These are phyloP conservation scores for Callyntrura guangdongensis DNA, from an alignment of 2,888 invertebrate species.

Conservation along the genomic window DNA sequence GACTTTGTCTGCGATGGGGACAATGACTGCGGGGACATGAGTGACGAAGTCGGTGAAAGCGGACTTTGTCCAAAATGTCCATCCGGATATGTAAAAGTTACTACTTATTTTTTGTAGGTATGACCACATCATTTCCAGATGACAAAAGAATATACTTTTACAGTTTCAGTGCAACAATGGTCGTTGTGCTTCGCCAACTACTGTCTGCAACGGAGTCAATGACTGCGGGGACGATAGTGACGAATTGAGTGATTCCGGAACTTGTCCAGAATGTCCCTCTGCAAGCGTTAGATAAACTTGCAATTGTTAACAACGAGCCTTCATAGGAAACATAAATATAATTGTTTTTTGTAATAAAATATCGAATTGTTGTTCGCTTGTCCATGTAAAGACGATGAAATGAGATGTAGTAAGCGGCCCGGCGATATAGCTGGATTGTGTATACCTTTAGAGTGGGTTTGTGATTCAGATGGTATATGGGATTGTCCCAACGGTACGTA, in stretches of 20 bases:
- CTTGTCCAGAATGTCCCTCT: neutral
- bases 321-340: too few species aligned
- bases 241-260: neutral
- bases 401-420: neutral
- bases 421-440: neutral
- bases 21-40: too few species aligned
- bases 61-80: too few species aligned
- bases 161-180: neutral
- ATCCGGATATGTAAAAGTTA: too few species aligned
- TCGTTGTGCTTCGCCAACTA: neutral
- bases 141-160: too few species aligned
- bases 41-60: too few species aligned
- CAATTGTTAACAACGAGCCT: too few species aligned
- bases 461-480: neutral
- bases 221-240: neutral
- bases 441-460: neutral
- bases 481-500: neutral
- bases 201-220: neutral
- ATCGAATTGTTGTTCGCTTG: neutral
- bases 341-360: neutral
- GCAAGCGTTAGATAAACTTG: neutral
- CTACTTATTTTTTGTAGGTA: too few species aligned
- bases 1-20: too few species aligned
- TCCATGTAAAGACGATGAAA: neutral
- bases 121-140: too few species aligned